Evolutionary conservation across 2,113 vertebrate genomes (phyloP).

Genomic region (Reinhardtius hippoglossoides): DNA sequence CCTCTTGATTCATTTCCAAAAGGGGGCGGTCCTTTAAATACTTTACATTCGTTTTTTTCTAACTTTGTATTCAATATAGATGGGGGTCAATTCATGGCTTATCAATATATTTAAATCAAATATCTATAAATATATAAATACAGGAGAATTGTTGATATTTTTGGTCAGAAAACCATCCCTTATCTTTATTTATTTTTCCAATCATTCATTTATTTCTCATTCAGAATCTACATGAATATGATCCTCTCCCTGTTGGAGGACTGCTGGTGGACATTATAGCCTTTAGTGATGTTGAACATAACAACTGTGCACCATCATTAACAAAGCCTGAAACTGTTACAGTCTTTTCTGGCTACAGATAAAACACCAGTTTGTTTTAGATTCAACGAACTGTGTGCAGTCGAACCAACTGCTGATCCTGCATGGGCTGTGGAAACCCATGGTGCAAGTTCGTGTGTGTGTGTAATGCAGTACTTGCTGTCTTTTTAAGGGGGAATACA

Average conservation of each 20-base stretch:
- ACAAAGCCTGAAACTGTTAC: too few relatives aligned
- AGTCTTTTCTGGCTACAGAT: too few relatives aligned
- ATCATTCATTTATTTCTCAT: background rate
- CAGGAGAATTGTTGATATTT: background rate
- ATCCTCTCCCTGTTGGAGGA: background rate
- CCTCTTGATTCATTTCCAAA: background rate
- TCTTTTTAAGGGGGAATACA: constrained; percentile 13
- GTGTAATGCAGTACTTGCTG: constrained; percentile 10
- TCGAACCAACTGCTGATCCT: background rate
- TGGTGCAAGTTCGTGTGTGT: too few relatives aligned
- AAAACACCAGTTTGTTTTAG: too few relatives aligned
- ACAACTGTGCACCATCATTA: too few relatives aligned
- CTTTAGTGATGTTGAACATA: background rate
- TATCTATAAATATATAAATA: too few relatives aligned
- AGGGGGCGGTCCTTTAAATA: background rate
- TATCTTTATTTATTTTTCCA: background rate
- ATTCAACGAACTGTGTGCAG: background rate
- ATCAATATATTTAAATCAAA: background rate
- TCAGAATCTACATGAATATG: background rate
- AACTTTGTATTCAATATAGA: background rate
- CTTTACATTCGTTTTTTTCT: background rate
- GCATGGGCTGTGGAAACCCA: too few relatives aligned
- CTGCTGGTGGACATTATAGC: background rate
- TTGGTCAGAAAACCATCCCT: background rate
- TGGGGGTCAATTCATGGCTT: background rate